Conservation (phyloP, 2,113 vertebrate genomes). For the Pseudopipra pipra region DNA sequence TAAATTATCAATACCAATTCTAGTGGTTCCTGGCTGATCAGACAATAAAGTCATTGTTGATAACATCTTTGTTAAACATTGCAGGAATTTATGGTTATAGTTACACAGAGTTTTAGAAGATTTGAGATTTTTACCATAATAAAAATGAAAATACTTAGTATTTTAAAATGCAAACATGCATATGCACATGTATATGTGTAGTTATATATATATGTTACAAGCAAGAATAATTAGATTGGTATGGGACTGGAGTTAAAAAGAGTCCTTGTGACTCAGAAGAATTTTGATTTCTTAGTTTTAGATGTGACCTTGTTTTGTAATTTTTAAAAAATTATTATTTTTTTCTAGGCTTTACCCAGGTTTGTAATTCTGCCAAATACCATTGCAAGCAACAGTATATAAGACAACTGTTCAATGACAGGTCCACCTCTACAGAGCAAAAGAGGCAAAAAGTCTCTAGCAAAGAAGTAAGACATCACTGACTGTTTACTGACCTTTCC, state of each 20-base stretch:
- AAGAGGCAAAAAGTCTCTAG: not conserved
- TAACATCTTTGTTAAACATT: not conserved
- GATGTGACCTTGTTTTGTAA: not conserved
- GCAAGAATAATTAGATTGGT: not conserved
- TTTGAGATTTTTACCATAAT: not conserved
- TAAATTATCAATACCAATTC: not conserved
- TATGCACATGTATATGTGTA: not conserved
- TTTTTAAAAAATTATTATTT: rapidly evolving
- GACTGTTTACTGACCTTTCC: conserved; percentile 62
- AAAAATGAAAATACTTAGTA: not conserved
- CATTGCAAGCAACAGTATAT: not conserved
- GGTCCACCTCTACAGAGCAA: not conserved
- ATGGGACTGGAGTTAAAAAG: not conserved
- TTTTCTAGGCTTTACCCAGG: not conserved
- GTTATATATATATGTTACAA: not conserved
- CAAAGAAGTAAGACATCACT: not conserved
- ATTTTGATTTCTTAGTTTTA: not conserved
- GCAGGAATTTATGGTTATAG: not conserved
- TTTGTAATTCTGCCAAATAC: not conserved
- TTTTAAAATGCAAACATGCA: not conserved
- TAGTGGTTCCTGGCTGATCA: not conserved
- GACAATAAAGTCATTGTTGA: not conserved
- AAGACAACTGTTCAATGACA: not conserved
- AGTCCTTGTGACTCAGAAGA: not conserved
- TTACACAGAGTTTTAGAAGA: not conserved